Evolutionary conservation across 2,113 vertebrate genomes (phyloP).

Genomic region (Xiphophorus hellerii): DNA sequence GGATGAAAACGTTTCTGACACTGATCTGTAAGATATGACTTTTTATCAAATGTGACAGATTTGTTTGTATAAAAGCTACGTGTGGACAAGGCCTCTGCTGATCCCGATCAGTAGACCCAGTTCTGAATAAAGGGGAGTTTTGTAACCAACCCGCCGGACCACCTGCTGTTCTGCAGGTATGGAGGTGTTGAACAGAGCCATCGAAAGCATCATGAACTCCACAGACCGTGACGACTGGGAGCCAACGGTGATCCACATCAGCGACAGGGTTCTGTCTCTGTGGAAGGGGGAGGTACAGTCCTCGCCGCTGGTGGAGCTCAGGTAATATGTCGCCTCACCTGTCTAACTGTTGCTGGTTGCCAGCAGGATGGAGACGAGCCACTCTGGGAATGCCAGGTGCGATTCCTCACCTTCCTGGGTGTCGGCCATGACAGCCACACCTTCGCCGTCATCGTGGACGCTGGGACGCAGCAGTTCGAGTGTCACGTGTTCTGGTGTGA

Average conservation of each 20-base stretch:
- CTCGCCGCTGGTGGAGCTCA: background rate
- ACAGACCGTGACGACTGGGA: conserved; percentile 85
- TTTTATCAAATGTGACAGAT: too few relatives aligned
- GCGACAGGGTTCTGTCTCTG: conserved; percentile 88
- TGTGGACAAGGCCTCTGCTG: background rate
- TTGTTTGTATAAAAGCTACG: too few relatives aligned
- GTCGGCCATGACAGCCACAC: conserved; percentile 93
- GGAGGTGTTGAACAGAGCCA: conserved; percentile 92
- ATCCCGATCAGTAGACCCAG: background rate
- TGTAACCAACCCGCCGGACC: background rate
- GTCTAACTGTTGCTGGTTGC: conserved; percentile 14
- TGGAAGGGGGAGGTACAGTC: conserved; percentile 79
- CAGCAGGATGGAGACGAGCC: conserved; percentile 82
- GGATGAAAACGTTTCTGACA: too few relatives aligned
- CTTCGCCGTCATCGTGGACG: conserved; percentile 94
- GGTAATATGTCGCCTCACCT: background rate
- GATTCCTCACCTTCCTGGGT: conserved; percentile 95
- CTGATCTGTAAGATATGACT: too few relatives aligned
- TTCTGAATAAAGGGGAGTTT: background rate
- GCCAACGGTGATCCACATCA: conserved; percentile 84
- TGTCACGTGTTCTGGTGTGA: conserved; percentile 98
- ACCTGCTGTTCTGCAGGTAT: conserved; percentile 82
- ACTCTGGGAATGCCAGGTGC: conserved; percentile 92
- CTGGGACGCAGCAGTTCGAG: conserved; percentile 91
- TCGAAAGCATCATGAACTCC: conserved; percentile 85